These are phyloP conservation scores for Arnoldichthys spilopterus DNA, from an alignment of 2,797 vertebrate species.

Conservation along the genomic window DNA sequence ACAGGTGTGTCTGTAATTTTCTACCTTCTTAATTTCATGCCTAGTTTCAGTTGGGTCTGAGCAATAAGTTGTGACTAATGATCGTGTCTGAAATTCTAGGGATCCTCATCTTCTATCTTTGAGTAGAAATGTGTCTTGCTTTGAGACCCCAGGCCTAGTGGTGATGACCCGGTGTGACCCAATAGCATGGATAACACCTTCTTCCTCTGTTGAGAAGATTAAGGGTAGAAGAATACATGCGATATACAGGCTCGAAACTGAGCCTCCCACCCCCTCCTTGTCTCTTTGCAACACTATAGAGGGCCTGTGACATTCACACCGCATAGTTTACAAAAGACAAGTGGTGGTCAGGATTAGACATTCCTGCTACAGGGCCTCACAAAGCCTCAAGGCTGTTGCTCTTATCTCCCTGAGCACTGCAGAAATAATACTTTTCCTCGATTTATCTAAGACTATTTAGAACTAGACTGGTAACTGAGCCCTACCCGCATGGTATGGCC, in stretches of 20 bases:
- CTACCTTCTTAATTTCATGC: background rate
- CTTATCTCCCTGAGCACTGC: background rate
- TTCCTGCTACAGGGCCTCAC: background rate
- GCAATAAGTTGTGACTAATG: conserved; percentile 31
- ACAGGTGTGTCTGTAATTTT: background rate
- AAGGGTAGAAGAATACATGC: background rate
- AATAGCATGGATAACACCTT: background rate
- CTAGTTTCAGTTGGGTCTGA: background rate
- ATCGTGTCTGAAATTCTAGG: conserved; percentile 12
- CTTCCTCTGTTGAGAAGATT: background rate
- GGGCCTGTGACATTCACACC: background rate
- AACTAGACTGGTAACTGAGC: background rate
- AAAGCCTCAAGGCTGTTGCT: background rate
- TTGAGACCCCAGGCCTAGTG: background rate
- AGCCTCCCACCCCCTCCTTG: background rate
- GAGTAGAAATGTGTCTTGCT: background rate
- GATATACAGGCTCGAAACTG: background rate
- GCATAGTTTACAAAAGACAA: background rate
- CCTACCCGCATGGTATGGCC: background rate
- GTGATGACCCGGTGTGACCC: background rate
- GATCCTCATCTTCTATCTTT: too few species aligned
- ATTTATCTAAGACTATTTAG: background rate
- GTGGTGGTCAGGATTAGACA: background rate
- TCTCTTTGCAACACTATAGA: too few species aligned
- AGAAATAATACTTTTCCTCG: background rate